phyloP scores from a whole-genome alignment of 2,797 vertebrate genomes.

The Mormyrops attenuatus region DNA sequence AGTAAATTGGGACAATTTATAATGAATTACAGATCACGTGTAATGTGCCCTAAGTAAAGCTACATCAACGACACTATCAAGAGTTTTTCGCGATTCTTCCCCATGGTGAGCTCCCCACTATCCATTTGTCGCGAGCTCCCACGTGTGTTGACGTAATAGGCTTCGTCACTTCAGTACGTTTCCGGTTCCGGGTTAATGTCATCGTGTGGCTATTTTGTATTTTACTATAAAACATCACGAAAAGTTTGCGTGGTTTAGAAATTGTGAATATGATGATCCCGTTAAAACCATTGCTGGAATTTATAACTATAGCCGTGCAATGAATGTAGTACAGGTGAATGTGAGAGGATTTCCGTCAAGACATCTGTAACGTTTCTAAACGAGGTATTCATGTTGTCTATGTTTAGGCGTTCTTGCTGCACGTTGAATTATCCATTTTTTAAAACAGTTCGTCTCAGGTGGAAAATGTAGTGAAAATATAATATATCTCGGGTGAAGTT shows the following conservation, averaged over 20 bases:
- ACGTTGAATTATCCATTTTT: neutral
- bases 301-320: neutral
- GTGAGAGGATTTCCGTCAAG: neutral
- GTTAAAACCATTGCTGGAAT: neutral
- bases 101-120: neutral
- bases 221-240: neutral
- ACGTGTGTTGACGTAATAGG: neutral
- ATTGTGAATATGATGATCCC: neutral
- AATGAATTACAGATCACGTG: neutral
- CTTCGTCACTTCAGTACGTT: neutral
- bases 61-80: neutral
- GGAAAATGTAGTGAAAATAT: neutral
- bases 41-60: neutral
- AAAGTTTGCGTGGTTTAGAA: neutral
- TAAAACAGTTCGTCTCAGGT: no score
- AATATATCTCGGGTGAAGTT: neutral
- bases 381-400: constrained; percentile 16
- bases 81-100: neutral
- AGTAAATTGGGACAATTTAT: neutral
- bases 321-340: neutral
- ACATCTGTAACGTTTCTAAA: constrained; percentile 5
- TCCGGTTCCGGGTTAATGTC: neutral
- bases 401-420: neutral
- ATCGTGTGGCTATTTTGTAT: neutral
- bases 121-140: neutral